phyloP scores from a whole-genome alignment of 2,797 vertebrate genomes.

The Malacoraja senta region DNA sequence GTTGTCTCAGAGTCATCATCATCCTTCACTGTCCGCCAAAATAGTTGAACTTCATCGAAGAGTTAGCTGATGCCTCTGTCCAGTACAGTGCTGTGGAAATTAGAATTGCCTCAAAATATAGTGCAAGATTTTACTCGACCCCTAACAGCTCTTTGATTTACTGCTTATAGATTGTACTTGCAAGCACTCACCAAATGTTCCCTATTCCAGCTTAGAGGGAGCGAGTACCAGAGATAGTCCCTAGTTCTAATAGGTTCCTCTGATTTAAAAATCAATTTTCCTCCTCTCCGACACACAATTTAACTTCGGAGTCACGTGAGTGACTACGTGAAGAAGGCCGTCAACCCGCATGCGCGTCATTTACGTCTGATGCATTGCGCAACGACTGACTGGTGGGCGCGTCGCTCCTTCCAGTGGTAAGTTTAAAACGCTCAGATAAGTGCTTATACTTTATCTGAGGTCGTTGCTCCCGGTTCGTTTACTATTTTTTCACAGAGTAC shows the following conservation, averaged over 20 bases:
- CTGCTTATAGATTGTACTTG: neutral
- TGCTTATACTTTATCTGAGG: too few species aligned
- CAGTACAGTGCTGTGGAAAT: neutral
- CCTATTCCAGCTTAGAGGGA: neutral
- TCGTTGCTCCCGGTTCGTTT: too few species aligned
- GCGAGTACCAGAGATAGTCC: neutral
- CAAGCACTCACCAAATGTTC: neutral
- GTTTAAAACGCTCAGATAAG: too few species aligned
- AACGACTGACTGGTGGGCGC: too few species aligned
- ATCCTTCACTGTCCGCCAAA: neutral
- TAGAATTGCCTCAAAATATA: neutral
- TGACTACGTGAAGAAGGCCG: too few species aligned
- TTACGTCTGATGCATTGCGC: too few species aligned
- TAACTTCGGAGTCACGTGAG: too few species aligned
- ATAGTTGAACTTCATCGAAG: neutral
- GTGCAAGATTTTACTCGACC: neutral
- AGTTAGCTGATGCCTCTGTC: neutral
- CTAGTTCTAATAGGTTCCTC: neutral
- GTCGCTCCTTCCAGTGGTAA: too few species aligned
- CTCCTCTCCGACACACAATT: neutral
- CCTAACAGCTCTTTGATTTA: neutral
- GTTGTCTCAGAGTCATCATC: neutral
- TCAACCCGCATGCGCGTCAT: too few species aligned
- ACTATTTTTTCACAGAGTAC: too few species aligned
- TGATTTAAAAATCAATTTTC: neutral